Percentiles rank a stretch among this genome's conserved stretches.
phyloP scores from a whole-genome alignment of 2,888 invertebrate species.

The Lingula anatina region DNA sequence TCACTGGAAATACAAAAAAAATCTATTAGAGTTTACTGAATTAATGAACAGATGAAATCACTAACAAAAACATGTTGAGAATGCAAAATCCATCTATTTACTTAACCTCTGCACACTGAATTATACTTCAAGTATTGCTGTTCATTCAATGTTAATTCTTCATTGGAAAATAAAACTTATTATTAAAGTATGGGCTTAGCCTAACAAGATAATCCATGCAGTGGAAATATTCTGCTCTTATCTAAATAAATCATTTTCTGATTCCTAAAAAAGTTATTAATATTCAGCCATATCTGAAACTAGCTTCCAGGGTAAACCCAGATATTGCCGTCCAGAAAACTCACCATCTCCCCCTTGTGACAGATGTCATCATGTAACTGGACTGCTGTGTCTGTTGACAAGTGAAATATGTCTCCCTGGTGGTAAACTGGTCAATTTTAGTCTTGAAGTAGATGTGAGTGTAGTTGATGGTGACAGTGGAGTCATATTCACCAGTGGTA shows the following conservation, averaged over 20 bases:
- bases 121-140: too few species aligned
- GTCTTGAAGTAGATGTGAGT: slow-evolving; percentile 95
- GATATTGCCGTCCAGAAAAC: slow-evolving; percentile 16
- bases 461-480: slow-evolving; percentile 78
- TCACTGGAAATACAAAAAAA: slow-evolving; percentile 61
- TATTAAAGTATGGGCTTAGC: too few species aligned
- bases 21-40: background rate
- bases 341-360: slow-evolving; percentile 90
- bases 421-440: slow-evolving; percentile 74
- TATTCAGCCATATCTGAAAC: background rate
- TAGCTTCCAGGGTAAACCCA: background rate
- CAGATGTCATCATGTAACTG: slow-evolving; percentile 90
- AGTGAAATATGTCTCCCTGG: slow-evolving; percentile 81
- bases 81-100: too few species aligned
- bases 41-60: too few species aligned
- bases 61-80: too few species aligned
- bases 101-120: too few species aligned
- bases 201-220: too few species aligned
- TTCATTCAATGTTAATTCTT: too few species aligned
- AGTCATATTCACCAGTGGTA: slow-evolving; percentile 87
- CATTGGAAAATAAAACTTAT: too few species aligned
- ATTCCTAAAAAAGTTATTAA: too few species aligned
- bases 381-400: slow-evolving; percentile 89
- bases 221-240: too few species aligned
- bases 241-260: too few species aligned